Evolutionary conservation across 92 coral and sea anemone species (phyloP).

Genomic region (Porites cylindrica): DNA sequence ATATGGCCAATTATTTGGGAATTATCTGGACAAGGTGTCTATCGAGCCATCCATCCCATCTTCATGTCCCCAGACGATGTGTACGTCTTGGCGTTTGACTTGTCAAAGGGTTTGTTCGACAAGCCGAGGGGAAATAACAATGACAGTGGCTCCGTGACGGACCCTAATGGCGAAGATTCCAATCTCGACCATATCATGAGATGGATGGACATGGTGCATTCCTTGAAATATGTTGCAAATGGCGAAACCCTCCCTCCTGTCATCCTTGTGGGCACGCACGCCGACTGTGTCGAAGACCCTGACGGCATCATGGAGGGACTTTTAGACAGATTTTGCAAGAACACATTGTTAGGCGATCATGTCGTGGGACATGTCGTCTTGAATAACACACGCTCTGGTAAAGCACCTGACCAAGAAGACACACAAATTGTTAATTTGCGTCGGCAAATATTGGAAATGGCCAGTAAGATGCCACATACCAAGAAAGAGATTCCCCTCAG

Average conservation of each 20-base stretch:
- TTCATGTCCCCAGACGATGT: conserved; percentile 21
- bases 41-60: conserved; percentile 43
- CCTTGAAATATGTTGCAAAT: background rate
- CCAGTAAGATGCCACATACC: conserved; percentile 14
- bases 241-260: conserved; percentile 18
- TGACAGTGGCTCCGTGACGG: background rate
- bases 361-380: background rate
- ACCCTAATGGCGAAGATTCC: conserved; percentile 2
- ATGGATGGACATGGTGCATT: conserved; percentile 40
- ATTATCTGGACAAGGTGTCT: conserved; percentile 25
- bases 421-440: background rate
- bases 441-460: background rate
- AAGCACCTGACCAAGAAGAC: background rate
- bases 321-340: background rate
- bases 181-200: conserved; percentile 35
- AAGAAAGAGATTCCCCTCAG: conserved; percentile 21
- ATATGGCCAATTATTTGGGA: conserved; percentile 42
- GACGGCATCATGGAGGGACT: background rate
- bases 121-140: background rate
- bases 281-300: background rate
- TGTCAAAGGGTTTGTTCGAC: background rate
- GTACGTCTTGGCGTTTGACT: conserved; percentile 22
- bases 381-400: conserved; percentile 35
- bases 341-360: background rate
- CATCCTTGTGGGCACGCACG: conserved; percentile 30